phyloP scores from a whole-genome alignment of 2,888 invertebrate species.

The Drosophila rellima region DNA sequence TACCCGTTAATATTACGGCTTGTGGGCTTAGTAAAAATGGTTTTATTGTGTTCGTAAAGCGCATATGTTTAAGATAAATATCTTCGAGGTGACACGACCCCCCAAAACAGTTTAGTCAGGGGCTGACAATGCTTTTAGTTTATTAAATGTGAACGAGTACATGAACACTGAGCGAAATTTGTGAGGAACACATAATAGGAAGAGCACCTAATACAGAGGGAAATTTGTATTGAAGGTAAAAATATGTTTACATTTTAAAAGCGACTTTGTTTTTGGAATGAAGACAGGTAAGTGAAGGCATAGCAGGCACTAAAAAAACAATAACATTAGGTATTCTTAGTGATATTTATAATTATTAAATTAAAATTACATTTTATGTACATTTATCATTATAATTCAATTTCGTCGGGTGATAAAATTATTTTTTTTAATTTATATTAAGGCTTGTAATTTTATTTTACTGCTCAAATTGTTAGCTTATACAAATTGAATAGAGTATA shows the following conservation, averaged over 20 bases:
- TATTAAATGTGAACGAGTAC: conserved; percentile 63
- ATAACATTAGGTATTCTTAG: background rate
- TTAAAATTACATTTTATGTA: no score
- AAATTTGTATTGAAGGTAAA: no score
- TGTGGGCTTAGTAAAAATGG: conserved; percentile 61
- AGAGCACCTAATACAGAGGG: background rate
- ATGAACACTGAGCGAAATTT: conserved; percentile 49
- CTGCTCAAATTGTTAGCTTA: no score
- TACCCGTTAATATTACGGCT: conserved; percentile 35
- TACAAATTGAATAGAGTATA: no score
- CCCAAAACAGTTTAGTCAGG: conserved; percentile 25
- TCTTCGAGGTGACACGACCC: conserved; percentile 52
- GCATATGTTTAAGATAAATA: conserved; percentile 77
- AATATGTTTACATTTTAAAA: no score
- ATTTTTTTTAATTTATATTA: background rate
- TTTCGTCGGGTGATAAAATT: background rate
- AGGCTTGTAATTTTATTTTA: background rate
- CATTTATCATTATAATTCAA: no score
- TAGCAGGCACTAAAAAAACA: background rate
- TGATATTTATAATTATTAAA: background rate
- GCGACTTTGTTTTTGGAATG: background rate
- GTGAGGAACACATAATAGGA: background rate
- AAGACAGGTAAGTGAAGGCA: background rate
- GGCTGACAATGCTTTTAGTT: conserved; percentile 68
- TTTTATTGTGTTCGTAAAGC: conserved; percentile 62